Evolutionary conservation across 2,113 vertebrate genomes (phyloP).

Genomic region (Halichoeres trimaculatus): DNA sequence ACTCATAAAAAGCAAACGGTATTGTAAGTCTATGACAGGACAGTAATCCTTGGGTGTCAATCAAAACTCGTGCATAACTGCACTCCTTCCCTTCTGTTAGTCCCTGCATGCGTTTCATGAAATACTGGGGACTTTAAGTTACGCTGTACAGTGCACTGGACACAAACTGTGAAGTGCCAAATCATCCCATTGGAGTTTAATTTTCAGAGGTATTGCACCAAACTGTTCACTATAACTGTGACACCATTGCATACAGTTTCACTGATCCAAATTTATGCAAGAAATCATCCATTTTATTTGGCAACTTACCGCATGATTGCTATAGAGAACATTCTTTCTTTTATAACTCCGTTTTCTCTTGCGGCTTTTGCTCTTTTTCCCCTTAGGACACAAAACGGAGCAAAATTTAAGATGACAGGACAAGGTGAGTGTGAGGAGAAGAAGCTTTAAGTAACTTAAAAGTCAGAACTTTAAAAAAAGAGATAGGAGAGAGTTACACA

Average conservation of each 20-base stretch:
- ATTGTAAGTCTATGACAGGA: neutral
- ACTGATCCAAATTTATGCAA: conserved; percentile 31
- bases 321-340: conserved; percentile 29
- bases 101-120: neutral
- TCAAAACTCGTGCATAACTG: neutral
- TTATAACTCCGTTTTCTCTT: conserved; percentile 30
- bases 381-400: conserved; percentile 47
- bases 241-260: neutral
- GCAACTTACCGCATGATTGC: conserved; percentile 33
- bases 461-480: conserved; percentile 41
- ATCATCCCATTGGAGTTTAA: neutral
- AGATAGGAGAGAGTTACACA: conserved; percentile 28
- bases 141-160: neutral
- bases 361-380: conserved; percentile 29
- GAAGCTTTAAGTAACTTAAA: conserved; percentile 46
- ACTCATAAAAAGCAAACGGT: neutral
- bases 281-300: conserved; percentile 30
- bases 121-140: neutral
- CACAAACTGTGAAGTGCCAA: neutral
- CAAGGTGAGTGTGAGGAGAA: conserved; percentile 49
- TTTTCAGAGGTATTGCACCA: neutral
- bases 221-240: neutral
- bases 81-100: neutral
- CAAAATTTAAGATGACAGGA: conserved; percentile 60
- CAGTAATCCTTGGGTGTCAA: no score